Evolutionary conservation across 2,888 invertebrate genomes (phyloP).

Genomic region (Drosophila algonquin): DNA sequence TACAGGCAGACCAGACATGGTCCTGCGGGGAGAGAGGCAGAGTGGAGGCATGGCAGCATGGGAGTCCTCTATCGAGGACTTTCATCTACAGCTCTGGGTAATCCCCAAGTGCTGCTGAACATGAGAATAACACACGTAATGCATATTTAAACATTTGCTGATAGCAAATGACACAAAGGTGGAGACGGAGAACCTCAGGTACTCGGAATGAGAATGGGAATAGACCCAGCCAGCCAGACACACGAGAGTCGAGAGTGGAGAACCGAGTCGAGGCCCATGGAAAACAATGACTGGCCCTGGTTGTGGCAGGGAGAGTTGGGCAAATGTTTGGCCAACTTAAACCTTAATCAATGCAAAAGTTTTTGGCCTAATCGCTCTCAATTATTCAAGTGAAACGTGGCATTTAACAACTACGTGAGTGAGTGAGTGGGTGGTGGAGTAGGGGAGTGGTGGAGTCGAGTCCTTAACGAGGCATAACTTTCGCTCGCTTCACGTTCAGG

Average conservation of each 20-base stretch:
- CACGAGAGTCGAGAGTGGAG: conserved; percentile 13
- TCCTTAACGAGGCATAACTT: conserved; percentile 77
- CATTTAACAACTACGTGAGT: conserved; percentile 81
- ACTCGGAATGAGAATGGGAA: conserved; percentile 1
- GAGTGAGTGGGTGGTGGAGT: conserved; percentile 22
- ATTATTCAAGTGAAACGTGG: conserved; percentile 83
- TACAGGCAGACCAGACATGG: conserved; percentile 44
- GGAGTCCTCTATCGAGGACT: conserved; percentile 31
- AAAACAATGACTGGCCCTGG: conserved; percentile 46
- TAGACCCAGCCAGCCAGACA: conserved; percentile 15
- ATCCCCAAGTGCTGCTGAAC: conserved; percentile 79
- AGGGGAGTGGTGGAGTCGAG: background rate
- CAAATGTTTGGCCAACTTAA: conserved; percentile 77
- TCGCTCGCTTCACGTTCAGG: conserved; percentile 57
- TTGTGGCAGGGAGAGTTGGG: conserved; percentile 44
- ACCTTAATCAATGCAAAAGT: conserved; percentile 82
- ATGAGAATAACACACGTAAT: conserved; percentile 79
- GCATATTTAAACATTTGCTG: conserved; percentile 81
- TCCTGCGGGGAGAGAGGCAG: conserved; percentile 3
- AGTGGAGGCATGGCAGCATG: no score
- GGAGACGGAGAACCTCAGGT: conserved; percentile 27
- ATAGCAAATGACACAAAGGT: conserved; percentile 80
- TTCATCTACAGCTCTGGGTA: conserved; percentile 53
- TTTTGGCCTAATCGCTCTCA: conserved; percentile 82
- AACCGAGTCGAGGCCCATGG: conserved; percentile 26